Conservation (phyloP, 2,888 invertebrate genomes). For the Nemotelus pantherinus region DNA sequence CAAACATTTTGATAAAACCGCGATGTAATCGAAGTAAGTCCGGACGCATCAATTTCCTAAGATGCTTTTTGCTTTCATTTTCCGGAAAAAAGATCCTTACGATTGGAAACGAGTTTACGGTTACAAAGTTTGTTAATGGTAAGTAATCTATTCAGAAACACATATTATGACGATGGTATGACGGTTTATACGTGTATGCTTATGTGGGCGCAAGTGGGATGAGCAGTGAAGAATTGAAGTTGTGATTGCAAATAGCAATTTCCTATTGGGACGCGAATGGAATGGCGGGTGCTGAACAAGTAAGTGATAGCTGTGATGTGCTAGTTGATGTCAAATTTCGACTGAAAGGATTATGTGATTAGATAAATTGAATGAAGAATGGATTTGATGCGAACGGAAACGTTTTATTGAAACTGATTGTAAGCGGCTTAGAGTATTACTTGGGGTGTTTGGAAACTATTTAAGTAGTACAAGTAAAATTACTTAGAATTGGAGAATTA, state of each 20-base stretch:
- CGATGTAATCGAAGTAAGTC: conserved; percentile 10
- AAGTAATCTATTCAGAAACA: conserved; percentile 6
- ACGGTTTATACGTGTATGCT: no score
- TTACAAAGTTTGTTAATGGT: conserved; percentile 30
- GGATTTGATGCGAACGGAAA: neutral
- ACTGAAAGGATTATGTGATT: neutral
- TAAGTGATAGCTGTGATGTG: neutral
- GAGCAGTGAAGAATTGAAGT: conserved; percentile 28
- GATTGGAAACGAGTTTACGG: conserved; percentile 3
- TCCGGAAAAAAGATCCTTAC: conserved; percentile 6
- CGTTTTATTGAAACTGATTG: no score
- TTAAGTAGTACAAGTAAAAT: no score
- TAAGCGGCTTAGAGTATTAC: no score
- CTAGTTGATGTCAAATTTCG: neutral
- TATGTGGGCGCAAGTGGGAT: neutral
- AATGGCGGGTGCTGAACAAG: neutral
- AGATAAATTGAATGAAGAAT: neutral
- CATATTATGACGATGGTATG: neutral
- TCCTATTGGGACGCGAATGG: neutral
- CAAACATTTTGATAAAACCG: conserved; percentile 13
- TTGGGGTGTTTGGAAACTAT: no score
- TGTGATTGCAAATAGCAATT: neutral
- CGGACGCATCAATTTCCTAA: conserved; percentile 22
- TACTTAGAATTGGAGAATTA: no score
- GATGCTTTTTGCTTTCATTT: neutral